phyloP scores from a whole-genome alignment of 2,113 vertebrate genomes.

The Strigops habroptila region DNA sequence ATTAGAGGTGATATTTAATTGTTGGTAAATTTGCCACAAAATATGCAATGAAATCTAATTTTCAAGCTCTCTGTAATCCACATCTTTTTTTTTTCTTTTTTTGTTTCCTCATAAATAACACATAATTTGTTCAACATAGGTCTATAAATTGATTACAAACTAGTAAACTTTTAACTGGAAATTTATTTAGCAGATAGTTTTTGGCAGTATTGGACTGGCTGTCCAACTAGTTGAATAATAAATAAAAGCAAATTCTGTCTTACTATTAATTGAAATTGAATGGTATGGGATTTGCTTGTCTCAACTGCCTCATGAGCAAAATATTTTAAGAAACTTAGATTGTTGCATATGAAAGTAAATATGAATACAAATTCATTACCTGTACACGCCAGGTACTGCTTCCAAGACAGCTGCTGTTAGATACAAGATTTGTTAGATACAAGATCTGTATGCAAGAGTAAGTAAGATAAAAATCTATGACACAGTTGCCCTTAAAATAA shows the following conservation, averaged over 20 bases:
- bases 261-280: background rate
- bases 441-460: background rate
- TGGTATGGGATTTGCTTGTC: background rate
- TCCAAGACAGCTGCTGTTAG: background rate
- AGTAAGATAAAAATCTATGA: background rate
- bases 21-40: background rate
- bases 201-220: background rate
- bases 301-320: background rate
- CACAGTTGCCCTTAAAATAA: background rate
- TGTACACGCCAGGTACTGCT: background rate
- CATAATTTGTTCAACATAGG: background rate
- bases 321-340: background rate
- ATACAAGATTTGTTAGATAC: background rate
- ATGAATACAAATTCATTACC: background rate
- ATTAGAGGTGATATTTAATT: background rate
- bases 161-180: background rate
- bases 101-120: background rate
- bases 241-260: background rate
- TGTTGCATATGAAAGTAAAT: background rate
- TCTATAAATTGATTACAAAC: background rate
- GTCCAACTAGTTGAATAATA: background rate
- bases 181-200: background rate
- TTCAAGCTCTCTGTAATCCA: background rate
- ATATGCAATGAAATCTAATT: background rate
- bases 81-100: background rate